phyloP scores from a whole-genome alignment of 2,888 invertebrate species.

The Lasioglossum figueresi region DNA sequence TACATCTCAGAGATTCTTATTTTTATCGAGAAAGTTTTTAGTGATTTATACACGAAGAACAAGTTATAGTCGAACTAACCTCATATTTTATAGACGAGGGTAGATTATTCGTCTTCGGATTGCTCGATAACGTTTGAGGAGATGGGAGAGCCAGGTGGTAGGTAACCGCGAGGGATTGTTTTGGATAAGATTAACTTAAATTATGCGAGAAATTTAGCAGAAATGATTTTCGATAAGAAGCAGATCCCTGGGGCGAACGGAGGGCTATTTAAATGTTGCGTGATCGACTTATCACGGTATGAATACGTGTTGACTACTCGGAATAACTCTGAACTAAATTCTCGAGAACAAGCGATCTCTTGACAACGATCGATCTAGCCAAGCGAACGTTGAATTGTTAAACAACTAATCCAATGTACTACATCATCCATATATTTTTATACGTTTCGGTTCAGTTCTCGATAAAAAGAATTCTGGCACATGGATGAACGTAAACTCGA shows the following conservation, averaged over 20 bases:
- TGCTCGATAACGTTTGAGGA: not conserved
- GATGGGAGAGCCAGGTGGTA: not conserved
- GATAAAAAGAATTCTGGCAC: not conserved
- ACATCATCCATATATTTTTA: not conserved
- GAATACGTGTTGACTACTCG: constrained; percentile 2
- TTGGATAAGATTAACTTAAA: constrained; percentile 36
- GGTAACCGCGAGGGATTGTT: constrained; percentile 7
- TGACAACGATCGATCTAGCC: not conserved
- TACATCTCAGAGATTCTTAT: not conserved
- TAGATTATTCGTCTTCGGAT: not conserved
- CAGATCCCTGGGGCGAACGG: not conserved
- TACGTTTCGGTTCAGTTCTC: not conserved
- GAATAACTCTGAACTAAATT: not conserved
- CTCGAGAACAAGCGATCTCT: not conserved
- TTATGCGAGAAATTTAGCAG: constrained; percentile 1
- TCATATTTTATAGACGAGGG: not conserved
- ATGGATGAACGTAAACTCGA: not conserved
- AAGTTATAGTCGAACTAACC: not conserved
- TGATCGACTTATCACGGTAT: constrained; percentile 14
- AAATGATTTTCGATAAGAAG: constrained; percentile 11
- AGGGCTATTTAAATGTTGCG: not conserved
- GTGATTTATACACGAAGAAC: not conserved
- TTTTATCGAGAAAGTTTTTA: not conserved
- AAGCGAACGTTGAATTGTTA: not conserved
- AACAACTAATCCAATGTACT: not conserved